Evolutionary conservation across 2,888 invertebrate species (phyloP).

Genomic region (Eristalis pertinax): DNA sequence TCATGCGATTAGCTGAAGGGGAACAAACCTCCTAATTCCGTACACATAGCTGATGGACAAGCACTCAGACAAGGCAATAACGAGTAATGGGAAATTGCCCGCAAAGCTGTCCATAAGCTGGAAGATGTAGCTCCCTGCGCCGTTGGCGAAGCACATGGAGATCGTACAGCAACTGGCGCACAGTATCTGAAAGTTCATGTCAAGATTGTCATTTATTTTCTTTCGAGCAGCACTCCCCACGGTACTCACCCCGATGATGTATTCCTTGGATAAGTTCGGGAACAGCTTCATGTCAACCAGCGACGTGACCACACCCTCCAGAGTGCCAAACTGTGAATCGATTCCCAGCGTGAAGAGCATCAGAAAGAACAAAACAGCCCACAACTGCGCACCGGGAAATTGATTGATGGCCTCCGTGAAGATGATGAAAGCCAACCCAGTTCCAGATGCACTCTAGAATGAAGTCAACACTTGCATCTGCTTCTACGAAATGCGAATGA

Average conservation of each 20-base stretch:
- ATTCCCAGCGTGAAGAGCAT: slow-evolving; percentile 98
- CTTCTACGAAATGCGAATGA: background rate
- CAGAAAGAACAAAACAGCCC: slow-evolving; percentile 97
- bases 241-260: slow-evolving; percentile 86
- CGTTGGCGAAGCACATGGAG: slow-evolving; percentile 95
- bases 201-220: background rate
- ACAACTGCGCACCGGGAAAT: slow-evolving; percentile 97
- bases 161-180: slow-evolving; percentile 91
- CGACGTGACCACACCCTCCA: slow-evolving; percentile 97
- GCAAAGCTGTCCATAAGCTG: slow-evolving; percentile 96
- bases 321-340: slow-evolving; percentile 97
- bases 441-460: slow-evolving; percentile 94
- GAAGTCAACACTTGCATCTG: background rate
- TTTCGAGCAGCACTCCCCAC: background rate
- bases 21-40: slow-evolving; percentile 89
- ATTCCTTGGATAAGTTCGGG: slow-evolving; percentile 94
- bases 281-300: slow-evolving; percentile 97
- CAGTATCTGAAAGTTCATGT: slow-evolving; percentile 80
- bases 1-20: background rate
- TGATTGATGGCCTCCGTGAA: slow-evolving; percentile 99
- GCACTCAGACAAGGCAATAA: slow-evolving; percentile 96
- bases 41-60: slow-evolving; percentile 96
- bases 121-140: slow-evolving; percentile 96
- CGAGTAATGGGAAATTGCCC: slow-evolving; percentile 94
- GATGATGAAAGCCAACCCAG: slow-evolving; percentile 97